These are phyloP conservation scores for Xerus inauris DNA, from an alignment of 2,113 vertebrate genomes.

Conservation along the genomic window DNA sequence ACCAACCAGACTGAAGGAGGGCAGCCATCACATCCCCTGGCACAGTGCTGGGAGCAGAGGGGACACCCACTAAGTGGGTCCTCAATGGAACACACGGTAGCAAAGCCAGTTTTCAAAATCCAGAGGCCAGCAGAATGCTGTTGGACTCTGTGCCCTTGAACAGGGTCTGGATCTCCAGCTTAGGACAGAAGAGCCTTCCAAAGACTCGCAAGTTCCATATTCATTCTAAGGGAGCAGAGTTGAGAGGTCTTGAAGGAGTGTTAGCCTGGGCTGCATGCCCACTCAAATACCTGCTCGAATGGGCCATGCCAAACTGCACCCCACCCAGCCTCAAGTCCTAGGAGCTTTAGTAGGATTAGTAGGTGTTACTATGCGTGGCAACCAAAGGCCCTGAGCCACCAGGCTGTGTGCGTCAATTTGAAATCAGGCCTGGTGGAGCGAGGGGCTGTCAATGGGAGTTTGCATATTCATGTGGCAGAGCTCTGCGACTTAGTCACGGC, in stretches of 20 bases:
- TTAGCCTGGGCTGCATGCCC: neutral
- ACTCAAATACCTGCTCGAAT: neutral
- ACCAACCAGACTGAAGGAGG: neutral
- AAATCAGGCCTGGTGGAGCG: conserved; percentile 72
- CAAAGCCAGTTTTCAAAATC: neutral
- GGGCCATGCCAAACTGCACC: neutral
- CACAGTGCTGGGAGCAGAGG: no score
- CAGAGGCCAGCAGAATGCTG: neutral
- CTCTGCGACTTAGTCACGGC: conserved; percentile 79
- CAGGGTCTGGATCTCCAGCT: neutral
- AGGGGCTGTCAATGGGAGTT: conserved; percentile 75
- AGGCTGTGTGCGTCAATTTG: conserved; percentile 59
- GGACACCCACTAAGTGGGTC: neutral
- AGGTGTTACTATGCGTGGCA: conserved; percentile 64
- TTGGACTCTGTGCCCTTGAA: neutral
- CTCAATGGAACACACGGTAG: neutral
- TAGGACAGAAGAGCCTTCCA: neutral
- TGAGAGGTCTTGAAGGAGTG: neutral
- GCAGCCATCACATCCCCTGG: accelerated
- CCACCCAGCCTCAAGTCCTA: neutral
- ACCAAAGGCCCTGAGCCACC: conserved; percentile 51
- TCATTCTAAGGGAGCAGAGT: neutral
- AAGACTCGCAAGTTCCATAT: neutral
- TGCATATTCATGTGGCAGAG: conserved; percentile 84
- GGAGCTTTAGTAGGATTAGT: conserved; percentile 71